Base-by-base conservation (phyloP, 2,113 vertebrate genomes). In the Anser brachyrhynchus region DNA sequence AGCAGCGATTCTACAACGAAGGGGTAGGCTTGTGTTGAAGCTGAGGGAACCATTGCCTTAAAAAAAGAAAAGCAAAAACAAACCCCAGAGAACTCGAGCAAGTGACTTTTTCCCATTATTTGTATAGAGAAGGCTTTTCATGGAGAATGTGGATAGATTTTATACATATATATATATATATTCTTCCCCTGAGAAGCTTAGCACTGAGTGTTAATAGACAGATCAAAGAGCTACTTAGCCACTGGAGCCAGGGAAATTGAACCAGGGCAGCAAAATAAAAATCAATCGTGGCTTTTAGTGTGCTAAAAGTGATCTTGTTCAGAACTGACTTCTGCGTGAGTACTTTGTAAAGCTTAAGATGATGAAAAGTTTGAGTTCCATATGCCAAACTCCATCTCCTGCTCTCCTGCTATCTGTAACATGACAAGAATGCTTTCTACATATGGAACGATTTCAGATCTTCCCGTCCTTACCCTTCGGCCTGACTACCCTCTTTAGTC, bases 251-350 rank as follows among this genome's bases (percentile, higher is more conserved):
- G 58, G 35, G 73, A 96, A 92, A 93, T 70, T 70, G 84, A 95
- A 90, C 54, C 35, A 70, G 33, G 44, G 59, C 64, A 93, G 77
- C 62, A 85, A 94, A 96, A 87, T 66, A 92, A 94, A 96, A 91
- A 90, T 82, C 89, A 87, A 29, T 94, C 19, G 12, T 3, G 10
- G 78, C 39, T 89, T 93, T 46, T 66, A 89, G 37, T 26, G 74
- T 79, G 21, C 78, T 87, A 72, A 61, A 78, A 90, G 44, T 62
- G 51, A 79, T 87, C 90, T 89, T 89, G 54, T 91, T 95, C 74
- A 87, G 55, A 70, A 59, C 35, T 54, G 44, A 69, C 49, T 89
- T 87, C 77, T 92, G 25, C 0, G 0, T 7, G 33, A 96, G 23
- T 57, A 76, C 35, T 79, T 84, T 78, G 23, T 39, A 89, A 89